Percentiles rank a stretch among this genome's conserved stretches.
Evolutionary conservation across 2,888 invertebrate genomes (phyloP).

Genomic region (Pyrgus malvae): DNA sequence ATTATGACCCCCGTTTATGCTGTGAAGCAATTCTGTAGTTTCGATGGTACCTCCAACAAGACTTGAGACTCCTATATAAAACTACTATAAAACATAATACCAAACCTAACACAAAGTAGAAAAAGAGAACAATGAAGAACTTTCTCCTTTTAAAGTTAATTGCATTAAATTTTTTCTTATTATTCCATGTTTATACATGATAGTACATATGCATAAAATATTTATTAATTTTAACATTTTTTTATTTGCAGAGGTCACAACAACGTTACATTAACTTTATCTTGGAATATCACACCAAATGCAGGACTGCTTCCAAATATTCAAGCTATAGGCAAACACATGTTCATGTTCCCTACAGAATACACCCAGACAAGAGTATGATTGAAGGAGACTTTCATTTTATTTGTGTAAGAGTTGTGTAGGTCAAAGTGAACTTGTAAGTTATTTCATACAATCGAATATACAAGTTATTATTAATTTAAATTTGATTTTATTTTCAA

Average conservation of each 20-base stretch:
- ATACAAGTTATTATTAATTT: conserved; percentile 45
- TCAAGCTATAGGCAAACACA: conserved; percentile 90
- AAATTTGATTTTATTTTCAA: conserved; percentile 41
- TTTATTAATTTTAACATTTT: not conserved
- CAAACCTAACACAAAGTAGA: too few species aligned
- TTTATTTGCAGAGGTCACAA: conserved; percentile 89
- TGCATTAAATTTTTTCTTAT: too few species aligned
- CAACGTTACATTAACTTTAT: conserved; percentile 96
- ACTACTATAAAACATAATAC: too few species aligned
- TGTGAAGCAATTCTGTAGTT: too few species aligned
- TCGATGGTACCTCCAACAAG: too few species aligned
- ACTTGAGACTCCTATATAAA: too few species aligned
- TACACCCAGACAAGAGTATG: conserved; percentile 86
- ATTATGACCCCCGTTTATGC: too few species aligned
- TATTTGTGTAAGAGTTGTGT: conserved; percentile 38
- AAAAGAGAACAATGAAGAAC: too few species aligned
- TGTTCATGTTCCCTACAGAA: conserved; percentile 94
- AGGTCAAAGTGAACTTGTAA: conserved; percentile 35
- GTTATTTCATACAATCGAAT: conserved; percentile 47
- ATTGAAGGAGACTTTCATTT: conserved; percentile 45
- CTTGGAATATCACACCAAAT: conserved; percentile 99
- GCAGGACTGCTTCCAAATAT: conserved; percentile 97
- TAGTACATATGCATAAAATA: too few species aligned
- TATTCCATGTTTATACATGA: too few species aligned
- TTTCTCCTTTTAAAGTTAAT: too few species aligned